These are phyloP conservation scores for Syngnathoides biaculeatus DNA, from an alignment of 2,113 vertebrate species.

Conservation along the genomic window DNA sequence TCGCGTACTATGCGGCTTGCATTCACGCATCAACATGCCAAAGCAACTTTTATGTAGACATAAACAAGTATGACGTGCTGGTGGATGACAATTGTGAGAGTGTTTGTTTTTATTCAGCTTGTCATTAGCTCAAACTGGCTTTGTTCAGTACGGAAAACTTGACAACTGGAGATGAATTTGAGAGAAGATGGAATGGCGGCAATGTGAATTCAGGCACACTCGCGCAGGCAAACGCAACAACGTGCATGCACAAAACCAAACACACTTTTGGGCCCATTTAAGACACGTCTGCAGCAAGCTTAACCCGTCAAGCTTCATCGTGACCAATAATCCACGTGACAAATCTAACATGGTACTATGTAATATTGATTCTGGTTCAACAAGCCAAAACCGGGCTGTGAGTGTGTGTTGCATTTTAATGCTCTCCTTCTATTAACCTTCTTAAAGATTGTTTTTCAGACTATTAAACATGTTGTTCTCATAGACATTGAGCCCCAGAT, in stretches of 20 bases:
- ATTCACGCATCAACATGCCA: not conserved
- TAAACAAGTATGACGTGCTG: not conserved
- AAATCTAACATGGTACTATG: conserved; percentile 47
- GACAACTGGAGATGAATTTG: not conserved
- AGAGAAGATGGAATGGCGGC: conserved; percentile 2
- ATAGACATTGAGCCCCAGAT: not conserved
- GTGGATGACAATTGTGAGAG: not conserved
- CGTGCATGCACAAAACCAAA: not conserved
- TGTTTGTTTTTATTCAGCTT: not conserved
- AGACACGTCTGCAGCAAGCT: conserved; percentile 21
- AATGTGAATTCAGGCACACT: not conserved
- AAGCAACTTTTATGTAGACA: not conserved
- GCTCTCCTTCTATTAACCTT: conserved; percentile 29
- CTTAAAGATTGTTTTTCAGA: conserved; percentile 5
- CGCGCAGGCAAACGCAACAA: not conserved
- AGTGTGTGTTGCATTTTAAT: conserved; percentile 21
- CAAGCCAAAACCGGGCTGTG: conserved; percentile 3
- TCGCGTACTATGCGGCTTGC: conserved; percentile 1
- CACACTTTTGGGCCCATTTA: conserved; percentile 5
- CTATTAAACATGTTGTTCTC: conserved; percentile 22
- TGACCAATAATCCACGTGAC: conserved; percentile 39
- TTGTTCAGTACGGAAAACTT: not conserved
- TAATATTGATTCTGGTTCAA: conserved; percentile 41
- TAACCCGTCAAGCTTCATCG: conserved; percentile 32
- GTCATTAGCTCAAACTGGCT: not conserved